Base-by-base conservation (phyloP, 2,113 vertebrate species). In the Hepsetus odoe region DNA sequence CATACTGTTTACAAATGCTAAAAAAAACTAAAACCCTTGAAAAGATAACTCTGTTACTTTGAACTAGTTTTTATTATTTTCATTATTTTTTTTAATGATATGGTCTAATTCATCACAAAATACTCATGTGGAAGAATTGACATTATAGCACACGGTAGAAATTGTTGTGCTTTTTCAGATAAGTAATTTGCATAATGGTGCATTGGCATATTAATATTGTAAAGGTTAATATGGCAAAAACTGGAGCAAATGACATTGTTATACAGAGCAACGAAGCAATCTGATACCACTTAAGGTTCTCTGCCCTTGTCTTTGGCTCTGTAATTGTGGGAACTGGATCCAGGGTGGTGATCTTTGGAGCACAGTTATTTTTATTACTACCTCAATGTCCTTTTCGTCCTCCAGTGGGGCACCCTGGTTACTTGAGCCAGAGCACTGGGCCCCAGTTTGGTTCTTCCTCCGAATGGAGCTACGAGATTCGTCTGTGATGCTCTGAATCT, bases 401-500 rank as follows among this genome's bases (percentile, higher is more conserved):
- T 92, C 93, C 88, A 85, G 82, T 30, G 88, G 69, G 59, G 90
- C 88, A 87, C 89, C 86, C 84, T 93, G 90, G 35, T 73, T 89
- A 87, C 91, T 91, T 80, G 90, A 89, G 82, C 76, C 89, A 28
- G 86, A 0, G 69, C 86, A 82, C 74, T 90, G 86, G 7, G 82
- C 84, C 56, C 88, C 85, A 78, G 82, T 86, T 76, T 72, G 90
- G 87, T 92, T 93, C 91, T 93, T 94, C 88, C 93, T 92, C 85
- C 92, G 89, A 87, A 94, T 94, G 67, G 93, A 93, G 90, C 89
- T 91, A 90, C 93, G 93, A 0, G 93, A 94, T 72, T 91, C 91
- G 4, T 94, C 93, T 70, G 92, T 93, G 91, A 94, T 93, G 90
- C 93, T 93, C 85, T 94, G 93, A 92, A 94, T 94, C 93, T 94